These are phyloP conservation scores for Hyles vespertilio DNA, from an alignment of 1,140 invertebrate species.

Conservation along the genomic window DNA sequence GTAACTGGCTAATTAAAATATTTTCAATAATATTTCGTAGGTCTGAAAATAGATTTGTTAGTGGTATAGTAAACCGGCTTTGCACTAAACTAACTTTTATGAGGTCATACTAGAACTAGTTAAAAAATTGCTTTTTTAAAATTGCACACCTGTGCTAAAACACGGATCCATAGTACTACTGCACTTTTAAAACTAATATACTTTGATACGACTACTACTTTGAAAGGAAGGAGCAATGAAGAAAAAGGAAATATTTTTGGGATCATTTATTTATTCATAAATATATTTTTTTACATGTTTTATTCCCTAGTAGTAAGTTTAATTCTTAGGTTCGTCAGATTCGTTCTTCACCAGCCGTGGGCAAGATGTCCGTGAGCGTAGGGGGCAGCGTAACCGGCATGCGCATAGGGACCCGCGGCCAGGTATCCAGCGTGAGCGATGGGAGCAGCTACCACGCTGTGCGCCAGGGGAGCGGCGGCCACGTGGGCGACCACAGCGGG, in stretches of 20 bases:
- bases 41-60: too few species aligned
- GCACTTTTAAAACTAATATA: too few species aligned
- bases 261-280: constrained; percentile 19
- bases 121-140: too few species aligned
- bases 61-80: too few species aligned
- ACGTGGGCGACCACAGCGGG: constrained; percentile 39
- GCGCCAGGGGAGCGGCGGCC: constrained; percentile 19
- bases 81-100: too few species aligned
- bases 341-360: constrained; percentile 35
- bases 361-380: too few species aligned
- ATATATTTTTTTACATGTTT: constrained; percentile 31
- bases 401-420: constrained; percentile 27
- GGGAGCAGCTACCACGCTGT: constrained; percentile 26
- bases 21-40: too few species aligned
- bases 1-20: too few species aligned
- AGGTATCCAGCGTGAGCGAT: constrained; percentile 30
- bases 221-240: neutral
- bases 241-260: neutral
- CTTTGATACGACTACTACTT: neutral
- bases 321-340: constrained; percentile 49
- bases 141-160: too few species aligned
- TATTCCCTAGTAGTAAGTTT: constrained; percentile 30
- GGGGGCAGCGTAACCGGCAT: neutral
- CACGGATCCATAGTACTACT: too few species aligned
- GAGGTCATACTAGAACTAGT: too few species aligned